A percentile compares a stretch with the other conserved stretches of the same genome.
Evolutionary conservation across 2,113 vertebrate genomes (phyloP).

Genomic region (Sinocyclocheilus maitianheensis): DNA sequence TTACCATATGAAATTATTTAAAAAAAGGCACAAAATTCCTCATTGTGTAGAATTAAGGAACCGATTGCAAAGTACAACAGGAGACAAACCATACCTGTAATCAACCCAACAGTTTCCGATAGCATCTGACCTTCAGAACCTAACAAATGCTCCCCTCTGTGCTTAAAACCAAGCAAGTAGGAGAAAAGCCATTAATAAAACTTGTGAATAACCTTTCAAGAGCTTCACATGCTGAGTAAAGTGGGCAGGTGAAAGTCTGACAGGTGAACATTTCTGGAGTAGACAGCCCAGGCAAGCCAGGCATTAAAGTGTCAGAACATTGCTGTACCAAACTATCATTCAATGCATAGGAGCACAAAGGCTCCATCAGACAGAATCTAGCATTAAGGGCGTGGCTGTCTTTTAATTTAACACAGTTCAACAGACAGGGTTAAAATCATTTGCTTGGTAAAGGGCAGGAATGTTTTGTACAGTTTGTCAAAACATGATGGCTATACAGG

Average conservation of each 20-base stretch:
- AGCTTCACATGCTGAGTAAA: constrained; percentile 25
- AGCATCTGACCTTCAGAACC: constrained; percentile 47
- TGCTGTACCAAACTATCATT: constrained; percentile 41
- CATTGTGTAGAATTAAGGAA: constrained; percentile 12
- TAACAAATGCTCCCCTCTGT: background rate
- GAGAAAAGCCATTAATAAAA: constrained; percentile 41
- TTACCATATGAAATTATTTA: constrained; percentile 14
- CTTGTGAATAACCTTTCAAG: constrained; percentile 46
- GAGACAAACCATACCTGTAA: background rate
- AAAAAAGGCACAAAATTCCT: background rate
- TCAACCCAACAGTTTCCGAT: background rate
- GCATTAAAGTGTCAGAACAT: constrained; percentile 49
- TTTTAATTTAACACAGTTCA: constrained; percentile 29
- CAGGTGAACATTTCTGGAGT: constrained; percentile 15
- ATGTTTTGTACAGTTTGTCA: constrained; percentile 21
- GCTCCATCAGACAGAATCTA: constrained; percentile 29
- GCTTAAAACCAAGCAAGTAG: background rate
- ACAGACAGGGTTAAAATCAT: constrained; percentile 15
- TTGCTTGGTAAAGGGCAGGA: constrained; percentile 4
- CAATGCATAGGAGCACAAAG: constrained; percentile 7
- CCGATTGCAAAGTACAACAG: background rate
- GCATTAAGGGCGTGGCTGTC: background rate
- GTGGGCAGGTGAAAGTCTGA: constrained; percentile 37
- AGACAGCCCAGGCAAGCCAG: constrained; percentile 14
- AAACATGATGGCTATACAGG: background rate